Percentiles rank a stretch among this genome's conserved stretches.
phyloP scores from a whole-genome alignment of 2,888 invertebrate species.

The Oithona nana region DNA sequence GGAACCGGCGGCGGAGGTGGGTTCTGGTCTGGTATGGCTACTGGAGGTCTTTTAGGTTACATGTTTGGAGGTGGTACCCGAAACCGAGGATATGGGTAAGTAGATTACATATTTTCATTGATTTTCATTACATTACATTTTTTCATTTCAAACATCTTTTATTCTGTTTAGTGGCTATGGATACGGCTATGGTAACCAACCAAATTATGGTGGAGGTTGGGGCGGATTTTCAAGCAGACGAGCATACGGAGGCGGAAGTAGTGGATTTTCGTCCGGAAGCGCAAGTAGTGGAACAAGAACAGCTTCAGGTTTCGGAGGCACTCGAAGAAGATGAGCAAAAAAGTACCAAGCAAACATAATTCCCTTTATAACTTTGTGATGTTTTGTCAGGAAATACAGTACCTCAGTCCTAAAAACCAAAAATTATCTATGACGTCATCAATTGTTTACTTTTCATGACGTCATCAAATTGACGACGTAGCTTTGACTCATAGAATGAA shows the following conservation, averaged over 20 bases:
- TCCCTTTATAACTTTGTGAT: no score
- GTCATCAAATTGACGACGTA: no score
- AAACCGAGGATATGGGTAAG: background rate
- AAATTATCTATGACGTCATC: no score
- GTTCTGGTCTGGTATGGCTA: slow-evolving; percentile 1
- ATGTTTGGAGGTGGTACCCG: background rate
- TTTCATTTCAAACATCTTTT: background rate
- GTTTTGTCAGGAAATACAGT: no score
- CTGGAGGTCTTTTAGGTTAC: slow-evolving; percentile 12
- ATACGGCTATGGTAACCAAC: background rate
- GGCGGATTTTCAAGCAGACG: slow-evolving; percentile 5
- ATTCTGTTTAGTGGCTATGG: slow-evolving; percentile 1
- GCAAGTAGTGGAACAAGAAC: slow-evolving; percentile 20
- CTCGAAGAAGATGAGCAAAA: slow-evolving; percentile 20
- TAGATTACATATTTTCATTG: slow-evolving; percentile 1
- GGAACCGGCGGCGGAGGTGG: background rate
- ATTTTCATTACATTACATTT: background rate
- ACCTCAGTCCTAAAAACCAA: no score
- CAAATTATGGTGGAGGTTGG: slow-evolving; percentile 17
- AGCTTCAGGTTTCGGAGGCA: slow-evolving; percentile 23
- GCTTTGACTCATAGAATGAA: no score
- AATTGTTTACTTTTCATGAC: no score
- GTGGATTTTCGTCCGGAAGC: background rate
- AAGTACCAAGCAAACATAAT: no score
- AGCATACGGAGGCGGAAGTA: background rate